Conservation (phyloP, 2,888 invertebrate genomes). For the Seira sanloemensis region DNA sequence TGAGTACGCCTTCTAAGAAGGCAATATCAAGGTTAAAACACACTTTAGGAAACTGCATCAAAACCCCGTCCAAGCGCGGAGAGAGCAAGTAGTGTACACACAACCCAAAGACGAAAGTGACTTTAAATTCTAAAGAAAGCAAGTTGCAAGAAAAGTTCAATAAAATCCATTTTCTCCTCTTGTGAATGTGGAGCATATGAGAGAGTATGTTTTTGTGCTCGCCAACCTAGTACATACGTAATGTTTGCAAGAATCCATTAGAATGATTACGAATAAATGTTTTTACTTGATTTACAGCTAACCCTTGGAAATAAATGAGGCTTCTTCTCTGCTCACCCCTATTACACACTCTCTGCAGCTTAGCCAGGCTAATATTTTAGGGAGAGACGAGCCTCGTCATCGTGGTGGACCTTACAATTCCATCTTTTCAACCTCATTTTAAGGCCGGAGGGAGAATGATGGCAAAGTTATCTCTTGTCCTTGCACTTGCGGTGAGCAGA, state of each 20-base stretch:
- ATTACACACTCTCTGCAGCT: no score
- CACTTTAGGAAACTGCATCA: background rate
- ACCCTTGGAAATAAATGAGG: constrained; percentile 21
- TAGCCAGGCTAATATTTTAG: no score
- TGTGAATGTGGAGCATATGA: background rate
- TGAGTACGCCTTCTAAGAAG: no score
- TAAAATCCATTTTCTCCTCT: background rate
- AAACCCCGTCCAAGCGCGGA: no score
- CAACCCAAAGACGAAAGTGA: background rate
- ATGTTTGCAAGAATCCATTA: constrained; percentile 42
- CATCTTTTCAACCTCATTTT: no score
- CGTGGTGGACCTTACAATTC: no score
- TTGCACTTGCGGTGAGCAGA: background rate
- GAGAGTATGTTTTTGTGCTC: no score
- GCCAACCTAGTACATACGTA: no score
- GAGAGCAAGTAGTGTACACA: no score
- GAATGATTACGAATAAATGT: constrained; percentile 57
- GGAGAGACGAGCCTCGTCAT: no score
- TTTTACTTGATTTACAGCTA: constrained; percentile 41
- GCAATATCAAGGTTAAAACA: background rate
- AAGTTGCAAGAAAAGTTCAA: background rate
- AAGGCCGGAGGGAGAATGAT: no score
- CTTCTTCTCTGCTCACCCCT: background rate
- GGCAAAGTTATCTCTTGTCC: no score
- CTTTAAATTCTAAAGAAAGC: background rate